Conservation (phyloP, 1,140 invertebrate species). For the Danaus melanippus region DNA sequence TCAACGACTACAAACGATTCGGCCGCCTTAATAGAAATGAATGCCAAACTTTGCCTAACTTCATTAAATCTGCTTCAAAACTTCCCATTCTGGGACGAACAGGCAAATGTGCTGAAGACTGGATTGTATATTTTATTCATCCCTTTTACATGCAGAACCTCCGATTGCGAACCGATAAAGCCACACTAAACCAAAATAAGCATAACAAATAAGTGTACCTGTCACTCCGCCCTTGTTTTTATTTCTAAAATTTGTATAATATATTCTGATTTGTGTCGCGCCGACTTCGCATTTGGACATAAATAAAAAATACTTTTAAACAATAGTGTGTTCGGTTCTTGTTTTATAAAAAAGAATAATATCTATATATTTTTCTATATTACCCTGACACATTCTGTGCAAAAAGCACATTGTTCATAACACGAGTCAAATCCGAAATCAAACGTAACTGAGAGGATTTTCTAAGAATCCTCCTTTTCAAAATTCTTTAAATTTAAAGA, state of each 20-base stretch:
- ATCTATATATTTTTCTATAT: too few relatives aligned
- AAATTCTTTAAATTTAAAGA: constrained; percentile 51
- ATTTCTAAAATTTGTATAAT: constrained; percentile 71
- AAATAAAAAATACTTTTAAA: constrained; percentile 33
- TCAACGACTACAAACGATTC: constrained; percentile 58
- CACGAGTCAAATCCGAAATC: too few relatives aligned
- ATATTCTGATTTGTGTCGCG: constrained; percentile 60
- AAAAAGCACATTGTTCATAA: too few relatives aligned
- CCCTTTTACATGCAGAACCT: constrained; percentile 43
- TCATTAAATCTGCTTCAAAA: constrained; percentile 56
- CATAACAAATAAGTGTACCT: constrained; percentile 64
- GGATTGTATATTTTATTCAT: constrained; percentile 65
- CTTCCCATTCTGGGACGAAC: constrained; percentile 45
- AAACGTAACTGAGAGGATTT: constrained; percentile 21
- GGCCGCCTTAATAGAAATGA: constrained; percentile 54
- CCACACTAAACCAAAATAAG: constrained; percentile 60
- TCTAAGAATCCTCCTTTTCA: constrained; percentile 24
- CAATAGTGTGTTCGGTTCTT: too few relatives aligned
- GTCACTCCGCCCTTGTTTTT: constrained; percentile 64
- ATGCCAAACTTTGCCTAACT: constrained; percentile 52
- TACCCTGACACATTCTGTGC: too few relatives aligned
- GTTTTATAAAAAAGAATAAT: too few relatives aligned
- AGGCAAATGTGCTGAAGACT: constrained; percentile 38
- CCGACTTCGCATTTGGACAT: constrained; percentile 43
- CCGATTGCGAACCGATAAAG: constrained; percentile 60